Evolutionary conservation across 1,140 invertebrate genomes (phyloP).

Genomic region (Battus philenor): DNA sequence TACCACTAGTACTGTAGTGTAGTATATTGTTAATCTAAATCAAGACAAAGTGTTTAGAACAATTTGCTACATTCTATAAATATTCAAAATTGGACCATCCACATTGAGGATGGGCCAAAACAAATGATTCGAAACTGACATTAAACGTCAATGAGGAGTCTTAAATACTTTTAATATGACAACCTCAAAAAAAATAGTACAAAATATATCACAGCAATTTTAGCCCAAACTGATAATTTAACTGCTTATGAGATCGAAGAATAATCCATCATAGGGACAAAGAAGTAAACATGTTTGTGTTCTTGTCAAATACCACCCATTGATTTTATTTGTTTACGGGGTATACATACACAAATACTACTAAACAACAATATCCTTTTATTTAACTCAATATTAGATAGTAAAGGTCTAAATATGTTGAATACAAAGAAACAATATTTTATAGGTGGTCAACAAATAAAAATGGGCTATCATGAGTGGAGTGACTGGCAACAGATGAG

Average conservation of each 20-base stretch:
- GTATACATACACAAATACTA: slow-evolving; percentile 14
- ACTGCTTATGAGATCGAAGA: slow-evolving; percentile 52
- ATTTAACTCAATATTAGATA: slow-evolving; percentile 7
- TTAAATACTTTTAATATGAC: slow-evolving; percentile 43
- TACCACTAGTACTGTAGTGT: too few relatives aligned
- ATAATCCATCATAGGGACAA: slow-evolving; percentile 36
- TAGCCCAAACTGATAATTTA: slow-evolving; percentile 52
- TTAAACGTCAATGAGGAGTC: slow-evolving; percentile 36
- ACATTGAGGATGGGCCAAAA: slow-evolving; percentile 37
- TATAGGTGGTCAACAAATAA: slow-evolving; percentile 22
- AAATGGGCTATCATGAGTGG: slow-evolving; percentile 1
- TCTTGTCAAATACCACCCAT: slow-evolving; percentile 8
- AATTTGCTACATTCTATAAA: too few relatives aligned
- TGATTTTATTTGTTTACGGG: slow-evolving; percentile 3
- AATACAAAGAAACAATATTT: slow-evolving; percentile 21
- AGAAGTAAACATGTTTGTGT: slow-evolving; percentile 21
- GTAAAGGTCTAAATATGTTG: too few relatives aligned
- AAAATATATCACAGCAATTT: slow-evolving; percentile 75
- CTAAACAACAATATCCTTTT: slow-evolving; percentile 8
- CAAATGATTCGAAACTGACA: slow-evolving; percentile 43
- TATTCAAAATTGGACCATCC: slow-evolving; percentile 48
- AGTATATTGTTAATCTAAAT: too few relatives aligned
- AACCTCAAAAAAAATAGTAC: slow-evolving; percentile 58
- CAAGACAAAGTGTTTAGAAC: too few relatives aligned
- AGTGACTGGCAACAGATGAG: slow-evolving; percentile 34